A percentile compares a stretch with the other conserved stretches of the same genome.
These are phyloP conservation scores for Copsychus sechellarum DNA, from an alignment of 2,113 vertebrate species.

Conservation along the genomic window DNA sequence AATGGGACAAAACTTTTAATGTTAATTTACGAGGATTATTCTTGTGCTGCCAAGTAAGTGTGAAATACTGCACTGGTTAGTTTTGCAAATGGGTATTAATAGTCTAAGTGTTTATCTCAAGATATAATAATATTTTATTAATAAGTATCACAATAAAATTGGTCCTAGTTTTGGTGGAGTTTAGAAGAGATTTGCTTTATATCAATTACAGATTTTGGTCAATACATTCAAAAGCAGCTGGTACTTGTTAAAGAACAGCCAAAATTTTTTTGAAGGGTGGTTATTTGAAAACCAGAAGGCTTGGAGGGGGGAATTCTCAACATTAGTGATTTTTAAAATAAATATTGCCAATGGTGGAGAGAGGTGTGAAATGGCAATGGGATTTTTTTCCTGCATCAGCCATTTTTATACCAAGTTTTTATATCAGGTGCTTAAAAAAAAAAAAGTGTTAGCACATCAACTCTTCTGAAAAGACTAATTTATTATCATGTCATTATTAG, in stretches of 20 bases:
- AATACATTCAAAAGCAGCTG: background rate
- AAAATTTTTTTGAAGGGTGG: background rate
- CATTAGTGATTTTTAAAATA: background rate
- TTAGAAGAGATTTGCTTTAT: background rate
- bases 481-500: constrained; percentile 83
- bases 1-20: constrained; percentile 82
- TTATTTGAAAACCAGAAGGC: background rate
- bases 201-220: background rate
- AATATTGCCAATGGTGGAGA: background rate
- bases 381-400: constrained; percentile 49
- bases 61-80: background rate
- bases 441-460: constrained; percentile 69
- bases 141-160: background rate
- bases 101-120: background rate
- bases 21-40: constrained; percentile 81
- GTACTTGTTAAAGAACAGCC: background rate
- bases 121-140: background rate
- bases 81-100: background rate
- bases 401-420: constrained; percentile 70
- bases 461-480: constrained; percentile 82
- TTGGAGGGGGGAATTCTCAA: background rate
- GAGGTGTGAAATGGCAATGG: background rate
- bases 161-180: background rate
- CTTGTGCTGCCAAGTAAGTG: constrained; percentile 82
- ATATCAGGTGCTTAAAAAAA: constrained; percentile 64